Evolutionary conservation across 2,113 vertebrate species (phyloP).

Genomic region (Ascaphus truei): DNA sequence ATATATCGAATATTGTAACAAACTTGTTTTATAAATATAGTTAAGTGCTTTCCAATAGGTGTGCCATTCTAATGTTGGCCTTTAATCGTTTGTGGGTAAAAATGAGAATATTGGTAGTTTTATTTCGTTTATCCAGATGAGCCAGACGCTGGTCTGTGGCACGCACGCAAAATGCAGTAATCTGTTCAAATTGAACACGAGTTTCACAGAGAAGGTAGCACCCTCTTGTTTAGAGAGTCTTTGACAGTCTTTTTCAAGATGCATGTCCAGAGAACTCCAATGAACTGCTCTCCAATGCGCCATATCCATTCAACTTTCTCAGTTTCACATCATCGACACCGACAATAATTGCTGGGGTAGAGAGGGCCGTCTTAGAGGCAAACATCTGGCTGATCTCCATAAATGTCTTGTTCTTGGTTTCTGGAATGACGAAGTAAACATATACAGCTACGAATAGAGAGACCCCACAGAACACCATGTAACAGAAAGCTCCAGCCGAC

Average conservation of each 20-base stretch:
- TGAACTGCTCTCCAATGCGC: constrained; percentile 59
- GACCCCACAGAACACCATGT: constrained; percentile 76
- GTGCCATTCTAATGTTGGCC: too few relatives aligned
- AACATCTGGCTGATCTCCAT: constrained; percentile 85
- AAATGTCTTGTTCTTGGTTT: constrained; percentile 88
- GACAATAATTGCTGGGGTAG: constrained; percentile 13
- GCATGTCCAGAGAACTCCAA: not conserved
- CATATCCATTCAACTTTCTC: constrained; percentile 63
- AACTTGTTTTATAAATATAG: too few relatives aligned
- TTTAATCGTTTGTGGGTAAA: too few relatives aligned
- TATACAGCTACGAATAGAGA: constrained; percentile 73
- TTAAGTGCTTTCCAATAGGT: too few relatives aligned
- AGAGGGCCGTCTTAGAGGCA: constrained; percentile 35
- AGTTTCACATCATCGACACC: constrained; percentile 50
- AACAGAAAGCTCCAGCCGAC: constrained; percentile 74
- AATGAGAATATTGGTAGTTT: too few relatives aligned
- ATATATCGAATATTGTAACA: too few relatives aligned
- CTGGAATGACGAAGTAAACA: constrained; percentile 70
- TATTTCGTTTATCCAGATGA: too few relatives aligned
- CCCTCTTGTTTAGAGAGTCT: not conserved
- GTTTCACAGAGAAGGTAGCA: too few relatives aligned
- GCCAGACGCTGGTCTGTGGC: too few relatives aligned
- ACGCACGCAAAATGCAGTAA: too few relatives aligned
- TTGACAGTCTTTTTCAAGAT: not conserved
- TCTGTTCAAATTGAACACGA: too few relatives aligned